A percentile compares a stretch with the other conserved stretches of the same genome.
These are phyloP conservation scores for Alca torda DNA, from an alignment of 2,797 vertebrate species.

Conservation along the genomic window DNA sequence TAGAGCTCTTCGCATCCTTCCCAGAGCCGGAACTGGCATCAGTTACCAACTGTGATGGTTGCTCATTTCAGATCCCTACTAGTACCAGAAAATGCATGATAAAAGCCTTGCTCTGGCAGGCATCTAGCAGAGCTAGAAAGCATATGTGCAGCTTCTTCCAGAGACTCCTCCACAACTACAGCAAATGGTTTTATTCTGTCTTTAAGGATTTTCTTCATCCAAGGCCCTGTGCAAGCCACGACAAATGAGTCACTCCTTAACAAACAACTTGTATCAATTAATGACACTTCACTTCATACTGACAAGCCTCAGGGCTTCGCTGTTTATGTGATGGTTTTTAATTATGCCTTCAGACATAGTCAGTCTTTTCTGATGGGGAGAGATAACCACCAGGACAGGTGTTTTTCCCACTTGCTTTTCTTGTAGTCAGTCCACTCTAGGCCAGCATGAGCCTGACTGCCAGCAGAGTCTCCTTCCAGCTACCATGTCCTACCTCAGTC, in stretches of 20 bases:
- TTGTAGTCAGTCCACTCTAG: neutral
- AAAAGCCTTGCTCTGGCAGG: slow-evolving; percentile 32
- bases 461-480: neutral
- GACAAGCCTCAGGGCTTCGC: neutral
- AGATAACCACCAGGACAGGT: neutral
- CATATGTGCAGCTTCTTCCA: neutral
- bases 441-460: neutral
- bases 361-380: neutral
- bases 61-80: neutral
- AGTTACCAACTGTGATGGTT: neutral
- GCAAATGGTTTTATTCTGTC: neutral
- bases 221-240: neutral
- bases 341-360: neutral
- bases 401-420: neutral
- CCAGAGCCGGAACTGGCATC: neutral
- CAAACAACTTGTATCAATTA: slow-evolving; percentile 4
- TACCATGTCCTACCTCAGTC: neutral
- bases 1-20: neutral
- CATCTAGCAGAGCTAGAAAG: slow-evolving; percentile 5
- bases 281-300: neutral
- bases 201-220: neutral
- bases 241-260: slow-evolving; percentile 4
- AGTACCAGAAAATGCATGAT: neutral
- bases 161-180: neutral
- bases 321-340: neutral